phyloP scores from a whole-genome alignment of 2,797 vertebrate genomes.

The Clamator glandarius region DNA sequence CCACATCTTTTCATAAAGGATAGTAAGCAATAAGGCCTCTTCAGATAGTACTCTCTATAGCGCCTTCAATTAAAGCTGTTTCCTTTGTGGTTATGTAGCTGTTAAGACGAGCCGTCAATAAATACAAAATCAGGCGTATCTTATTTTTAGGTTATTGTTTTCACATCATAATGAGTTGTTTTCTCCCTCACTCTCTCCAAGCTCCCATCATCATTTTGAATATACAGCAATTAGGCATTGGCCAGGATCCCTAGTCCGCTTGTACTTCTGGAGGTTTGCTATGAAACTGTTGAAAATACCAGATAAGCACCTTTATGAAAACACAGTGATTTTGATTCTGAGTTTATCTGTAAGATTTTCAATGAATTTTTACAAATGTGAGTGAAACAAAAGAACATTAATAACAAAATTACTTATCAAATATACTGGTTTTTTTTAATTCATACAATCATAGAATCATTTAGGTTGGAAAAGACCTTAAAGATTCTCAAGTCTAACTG shows the following conservation, averaged over 20 bases:
- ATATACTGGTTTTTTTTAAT: neutral
- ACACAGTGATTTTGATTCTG: neutral
- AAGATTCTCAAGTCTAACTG: no score
- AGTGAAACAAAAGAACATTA: neutral
- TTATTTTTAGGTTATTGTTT: slow-evolving; percentile 6
- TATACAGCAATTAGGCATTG: neutral
- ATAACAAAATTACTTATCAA: neutral
- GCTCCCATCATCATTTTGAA: neutral
- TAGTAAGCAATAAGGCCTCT: neutral
- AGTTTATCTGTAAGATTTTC: neutral
- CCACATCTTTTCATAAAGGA: neutral
- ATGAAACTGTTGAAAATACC: neutral
- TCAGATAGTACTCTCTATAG: neutral
- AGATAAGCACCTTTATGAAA: neutral
- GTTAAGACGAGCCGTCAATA: neutral
- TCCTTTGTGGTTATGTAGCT: slow-evolving; percentile 17
- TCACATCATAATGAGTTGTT: slow-evolving; percentile 11
- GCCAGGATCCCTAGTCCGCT: neutral
- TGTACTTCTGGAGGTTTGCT: neutral
- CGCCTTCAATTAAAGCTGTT: slow-evolving; percentile 6
- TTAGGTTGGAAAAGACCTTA: no score
- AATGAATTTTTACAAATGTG: neutral
- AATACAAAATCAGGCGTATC: neutral
- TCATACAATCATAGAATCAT: neutral
- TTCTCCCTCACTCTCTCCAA: neutral